Evolutionary conservation across 1,140 invertebrate genomes (phyloP), one percentile per base, ranked within the genome.

Genomic region (Diorhabda elongata): DNA sequence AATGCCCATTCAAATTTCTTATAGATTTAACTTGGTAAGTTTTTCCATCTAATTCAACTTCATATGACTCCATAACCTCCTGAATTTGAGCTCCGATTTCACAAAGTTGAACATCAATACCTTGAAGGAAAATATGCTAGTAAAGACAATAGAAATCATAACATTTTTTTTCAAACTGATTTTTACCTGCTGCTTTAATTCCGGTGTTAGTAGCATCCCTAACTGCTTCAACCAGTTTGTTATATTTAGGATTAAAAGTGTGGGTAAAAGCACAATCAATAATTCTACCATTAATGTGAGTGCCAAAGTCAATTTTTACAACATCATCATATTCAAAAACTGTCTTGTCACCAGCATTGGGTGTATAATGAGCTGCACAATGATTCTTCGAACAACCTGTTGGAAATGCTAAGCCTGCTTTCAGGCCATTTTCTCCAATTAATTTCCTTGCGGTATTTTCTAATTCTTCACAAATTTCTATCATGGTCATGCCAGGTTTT

Each of bases 1-100:
- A 98, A 82, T 99, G 98, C 8, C 98, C 98, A 86, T 98, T 98
- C 58, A 99, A 86, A 84, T 99, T 99, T 60, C 98, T 87, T 76
- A 99, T 99, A 3, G 96, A 93, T 83, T 98, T 99, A 3, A 99
- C 92, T 84, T 91, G 95, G 84, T 98, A 98, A 43, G 91, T 92
- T 85, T 98, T 98, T 44, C 98, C 98, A 85, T 99, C 94, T 41
- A 99, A 79, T 83, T 99, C 97, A 3, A 99, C 90, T 86, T 99
- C 98, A 84, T 99, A 98, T 0, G 96, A 98, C 78, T 99, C 98
- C 98, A 99, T 99, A 0, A 97, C 95, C 85, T 99, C 98, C 81
- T 99, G 97, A 78, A 99, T 97, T 3, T 94, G 93, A 76, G 95
- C 94, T 11, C 98, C 98, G 75, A 99, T 92, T 80, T 99, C 98